Conservation (phyloP, 1,140 invertebrate species). For the Ridgeia piscesae region DNA sequence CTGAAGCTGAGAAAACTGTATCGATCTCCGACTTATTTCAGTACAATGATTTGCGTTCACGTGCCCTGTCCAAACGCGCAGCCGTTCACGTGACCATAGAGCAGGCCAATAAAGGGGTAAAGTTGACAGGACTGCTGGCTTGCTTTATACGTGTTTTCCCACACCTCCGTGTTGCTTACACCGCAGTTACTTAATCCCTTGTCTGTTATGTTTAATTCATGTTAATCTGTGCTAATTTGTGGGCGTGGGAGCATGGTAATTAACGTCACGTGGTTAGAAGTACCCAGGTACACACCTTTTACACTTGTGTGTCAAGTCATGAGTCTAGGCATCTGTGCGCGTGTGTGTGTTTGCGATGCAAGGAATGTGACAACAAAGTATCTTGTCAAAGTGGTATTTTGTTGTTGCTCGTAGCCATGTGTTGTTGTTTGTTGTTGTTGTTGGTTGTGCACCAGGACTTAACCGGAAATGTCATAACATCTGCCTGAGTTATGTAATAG, state of each 20-base stretch:
- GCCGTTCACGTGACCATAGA: not conserved
- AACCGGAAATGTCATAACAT: not conserved
- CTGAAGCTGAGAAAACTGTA: not conserved
- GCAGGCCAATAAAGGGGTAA: not conserved
- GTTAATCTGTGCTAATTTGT: not conserved
- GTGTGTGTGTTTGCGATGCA: not conserved
- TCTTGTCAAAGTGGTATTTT: slow-evolving; percentile 1
- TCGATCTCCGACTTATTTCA: not conserved
- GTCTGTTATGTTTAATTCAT: slow-evolving; percentile 2
- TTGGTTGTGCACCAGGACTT: not conserved
- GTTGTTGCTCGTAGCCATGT: not conserved
- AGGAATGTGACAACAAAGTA: not conserved
- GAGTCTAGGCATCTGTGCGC: not conserved
- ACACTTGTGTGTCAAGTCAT: not conserved
- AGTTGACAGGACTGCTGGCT: not conserved
- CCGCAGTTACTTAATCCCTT: not conserved
- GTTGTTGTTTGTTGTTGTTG: not conserved
- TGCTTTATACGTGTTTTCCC: not conserved
- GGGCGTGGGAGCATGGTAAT: not conserved
- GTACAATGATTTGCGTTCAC: slow-evolving; percentile 5
- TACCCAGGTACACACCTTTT: not conserved
- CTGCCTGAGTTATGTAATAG: not conserved
- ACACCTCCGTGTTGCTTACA: not conserved
- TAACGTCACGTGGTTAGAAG: not conserved
- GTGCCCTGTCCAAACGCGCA: not conserved